A percentile compares a stretch with the other conserved stretches of the same genome.
phyloP scores from a whole-genome alignment of 2,797 vertebrate species.

The Bovichtus variegatus region DNA sequence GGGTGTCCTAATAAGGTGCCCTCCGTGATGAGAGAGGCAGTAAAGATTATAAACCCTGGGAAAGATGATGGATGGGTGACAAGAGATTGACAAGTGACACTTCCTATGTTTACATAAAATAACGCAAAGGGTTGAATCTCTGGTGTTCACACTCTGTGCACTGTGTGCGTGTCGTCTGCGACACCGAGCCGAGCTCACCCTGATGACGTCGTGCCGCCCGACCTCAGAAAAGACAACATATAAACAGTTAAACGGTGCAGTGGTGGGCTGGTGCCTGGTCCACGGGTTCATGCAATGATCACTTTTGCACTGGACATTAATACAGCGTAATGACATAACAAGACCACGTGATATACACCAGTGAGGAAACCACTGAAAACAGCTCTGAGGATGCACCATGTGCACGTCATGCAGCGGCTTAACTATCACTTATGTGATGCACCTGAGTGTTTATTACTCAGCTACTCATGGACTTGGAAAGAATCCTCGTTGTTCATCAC shows the following conservation, averaged over 20 bases:
- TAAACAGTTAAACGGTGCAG: too few relatives aligned
- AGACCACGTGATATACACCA: neutral
- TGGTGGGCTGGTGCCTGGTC: neutral
- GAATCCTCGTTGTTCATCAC: neutral
- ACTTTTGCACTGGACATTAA: neutral
- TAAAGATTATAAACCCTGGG: conserved; percentile 44
- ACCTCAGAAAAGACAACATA: neutral
- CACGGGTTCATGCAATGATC: too few relatives aligned
- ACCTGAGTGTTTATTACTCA: neutral
- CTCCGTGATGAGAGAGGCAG: conserved; percentile 62
- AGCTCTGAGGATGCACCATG: neutral
- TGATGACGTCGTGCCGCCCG: neutral
- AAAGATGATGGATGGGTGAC: conserved; percentile 47
- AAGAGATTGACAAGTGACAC: conserved; percentile 13
- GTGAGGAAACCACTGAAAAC: neutral
- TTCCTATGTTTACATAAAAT: too few relatives aligned
- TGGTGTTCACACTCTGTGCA: too few relatives aligned
- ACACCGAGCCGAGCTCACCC: neutral
- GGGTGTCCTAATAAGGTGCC: conserved; percentile 73
- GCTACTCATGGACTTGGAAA: neutral
- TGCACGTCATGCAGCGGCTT: neutral
- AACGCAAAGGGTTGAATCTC: too few relatives aligned
- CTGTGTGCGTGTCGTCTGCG: neutral
- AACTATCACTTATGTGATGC: too few relatives aligned
- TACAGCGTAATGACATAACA: neutral